phyloP scores from a whole-genome alignment of 2,113 vertebrate genomes.

The Theristicus caerulescens region DNA sequence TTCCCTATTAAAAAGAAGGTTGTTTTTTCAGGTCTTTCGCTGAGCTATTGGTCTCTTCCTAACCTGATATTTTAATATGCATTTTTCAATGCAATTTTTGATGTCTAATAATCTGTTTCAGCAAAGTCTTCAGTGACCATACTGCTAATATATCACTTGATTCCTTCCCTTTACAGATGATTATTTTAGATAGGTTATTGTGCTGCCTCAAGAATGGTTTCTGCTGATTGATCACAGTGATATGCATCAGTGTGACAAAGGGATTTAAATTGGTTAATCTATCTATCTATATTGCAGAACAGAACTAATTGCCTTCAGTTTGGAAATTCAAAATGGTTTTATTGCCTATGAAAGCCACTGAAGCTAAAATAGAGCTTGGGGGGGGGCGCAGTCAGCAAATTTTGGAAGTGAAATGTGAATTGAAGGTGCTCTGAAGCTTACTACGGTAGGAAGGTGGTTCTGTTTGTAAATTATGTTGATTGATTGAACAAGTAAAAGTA shows the following conservation, averaged over 20 bases:
- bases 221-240: background rate
- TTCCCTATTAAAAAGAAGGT: background rate
- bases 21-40: background rate
- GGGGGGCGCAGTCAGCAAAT: background rate
- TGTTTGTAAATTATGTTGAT: background rate
- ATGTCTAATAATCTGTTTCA: fast-evolving
- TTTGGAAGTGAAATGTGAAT: background rate
- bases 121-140: background rate
- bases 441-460: background rate
- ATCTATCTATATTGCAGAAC: background rate
- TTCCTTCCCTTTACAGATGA: background rate
- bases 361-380: background rate
- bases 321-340: background rate
- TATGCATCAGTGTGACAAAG: background rate
- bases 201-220: background rate
- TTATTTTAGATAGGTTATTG: background rate
- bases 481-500: background rate
- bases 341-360: background rate
- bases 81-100: background rate
- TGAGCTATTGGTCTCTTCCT: background rate
- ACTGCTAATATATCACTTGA: background rate
- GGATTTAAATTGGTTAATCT: background rate
- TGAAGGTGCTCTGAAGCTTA: background rate
- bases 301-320: background rate
- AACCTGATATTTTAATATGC: background rate